A percentile compares a stretch with the other conserved stretches of the same genome.
These are phyloP conservation scores for Sitobion miscanthi DNA, from an alignment of 1,140 invertebrate species.

Conservation along the genomic window DNA sequence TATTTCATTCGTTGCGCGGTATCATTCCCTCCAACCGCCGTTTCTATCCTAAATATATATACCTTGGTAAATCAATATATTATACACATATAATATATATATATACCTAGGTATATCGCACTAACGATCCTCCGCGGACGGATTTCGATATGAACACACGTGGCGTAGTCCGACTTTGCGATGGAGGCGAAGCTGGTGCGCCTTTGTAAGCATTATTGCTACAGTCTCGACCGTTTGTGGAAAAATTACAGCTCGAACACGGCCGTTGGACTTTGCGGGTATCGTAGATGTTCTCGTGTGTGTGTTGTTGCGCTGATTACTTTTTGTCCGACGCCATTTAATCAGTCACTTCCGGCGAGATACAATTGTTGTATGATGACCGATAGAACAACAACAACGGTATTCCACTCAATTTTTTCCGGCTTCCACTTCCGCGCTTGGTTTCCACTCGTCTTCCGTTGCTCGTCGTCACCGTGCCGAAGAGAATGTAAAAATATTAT, in stretches of 20 bases:
- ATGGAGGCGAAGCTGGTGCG: neutral
- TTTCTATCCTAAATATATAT: neutral
- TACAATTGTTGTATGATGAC: neutral
- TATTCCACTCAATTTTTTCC: neutral
- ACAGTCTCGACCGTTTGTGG: neutral
- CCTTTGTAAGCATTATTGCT: neutral
- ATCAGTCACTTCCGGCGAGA: too few relatives aligned
- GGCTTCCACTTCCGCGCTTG: too few relatives aligned
- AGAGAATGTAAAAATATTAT: too few relatives aligned
- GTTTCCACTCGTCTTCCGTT: neutral
- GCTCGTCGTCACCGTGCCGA: neutral
- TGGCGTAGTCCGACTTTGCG: neutral
- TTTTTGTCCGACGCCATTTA: neutral
- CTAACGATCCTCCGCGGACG: neutral
- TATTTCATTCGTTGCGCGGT: neutral
- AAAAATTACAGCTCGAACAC: neutral
- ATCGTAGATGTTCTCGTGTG: neutral
- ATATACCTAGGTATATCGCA: neutral
- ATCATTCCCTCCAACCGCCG: neutral
- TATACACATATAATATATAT: neutral
- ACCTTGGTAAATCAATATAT: neutral
- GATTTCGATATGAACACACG: neutral
- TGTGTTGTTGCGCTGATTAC: neutral
- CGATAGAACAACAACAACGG: neutral
- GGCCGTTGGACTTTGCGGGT: too few relatives aligned